Evolutionary conservation across 2,888 invertebrate species (phyloP).

Genomic region (Myathropa florea): DNA sequence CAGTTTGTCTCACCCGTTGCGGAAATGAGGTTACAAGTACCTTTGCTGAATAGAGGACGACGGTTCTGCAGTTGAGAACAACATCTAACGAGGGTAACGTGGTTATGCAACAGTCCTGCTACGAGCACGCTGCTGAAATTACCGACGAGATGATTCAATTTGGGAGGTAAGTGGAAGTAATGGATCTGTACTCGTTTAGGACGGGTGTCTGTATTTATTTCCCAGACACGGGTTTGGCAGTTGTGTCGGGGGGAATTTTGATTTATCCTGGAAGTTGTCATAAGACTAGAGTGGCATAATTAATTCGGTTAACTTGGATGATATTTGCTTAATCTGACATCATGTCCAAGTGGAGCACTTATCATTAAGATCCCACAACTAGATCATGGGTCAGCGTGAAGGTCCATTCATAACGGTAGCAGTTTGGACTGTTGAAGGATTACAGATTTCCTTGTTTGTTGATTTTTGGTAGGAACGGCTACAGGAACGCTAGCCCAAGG

Average conservation of each 20-base stretch:
- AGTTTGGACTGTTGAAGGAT: neutral
- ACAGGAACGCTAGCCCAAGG: too few relatives aligned
- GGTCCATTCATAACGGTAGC: neutral
- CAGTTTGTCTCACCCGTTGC: neutral
- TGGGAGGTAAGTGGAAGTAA: neutral
- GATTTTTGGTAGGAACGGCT: too few relatives aligned
- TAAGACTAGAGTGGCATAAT: neutral
- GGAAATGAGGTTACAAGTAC: slow-evolving; percentile 6
- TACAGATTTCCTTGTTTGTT: too few relatives aligned
- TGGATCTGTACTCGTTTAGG: neutral
- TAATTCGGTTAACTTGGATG: neutral
- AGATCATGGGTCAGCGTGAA: neutral
- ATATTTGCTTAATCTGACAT: neutral
- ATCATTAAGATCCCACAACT: neutral
- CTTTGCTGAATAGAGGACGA: neutral
- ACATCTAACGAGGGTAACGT: slow-evolving; percentile 4
- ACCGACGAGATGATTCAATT: slow-evolving; percentile 12
- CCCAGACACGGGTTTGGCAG: too few relatives aligned
- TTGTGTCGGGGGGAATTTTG: neutral
- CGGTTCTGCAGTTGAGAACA: neutral
- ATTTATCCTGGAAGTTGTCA: neutral
- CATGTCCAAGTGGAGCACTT: neutral
- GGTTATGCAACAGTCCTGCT: slow-evolving; percentile 11
- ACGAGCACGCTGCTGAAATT: neutral
- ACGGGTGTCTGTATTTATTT: too few relatives aligned